Percentiles rank a stretch among this genome's conserved stretches.
phyloP scores from a whole-genome alignment of 1,140 invertebrate genomes.

The Drosophila tristis region DNA sequence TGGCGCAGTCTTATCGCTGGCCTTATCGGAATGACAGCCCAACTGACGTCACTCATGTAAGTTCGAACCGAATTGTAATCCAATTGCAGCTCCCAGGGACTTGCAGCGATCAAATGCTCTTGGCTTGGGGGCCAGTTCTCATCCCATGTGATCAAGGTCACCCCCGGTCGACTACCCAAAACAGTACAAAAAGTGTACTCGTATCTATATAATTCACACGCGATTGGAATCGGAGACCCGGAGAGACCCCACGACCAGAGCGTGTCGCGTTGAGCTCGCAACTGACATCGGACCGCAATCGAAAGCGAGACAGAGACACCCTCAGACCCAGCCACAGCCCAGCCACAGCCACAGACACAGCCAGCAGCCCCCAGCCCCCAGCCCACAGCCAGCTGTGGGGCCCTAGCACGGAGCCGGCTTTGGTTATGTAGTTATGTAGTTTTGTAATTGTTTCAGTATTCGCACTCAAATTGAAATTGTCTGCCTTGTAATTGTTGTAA shows the following conservation, averaged over 20 bases:
- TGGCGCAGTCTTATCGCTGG: conserved; percentile 49
- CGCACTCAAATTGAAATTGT: too few relatives aligned
- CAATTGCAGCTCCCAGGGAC: too few relatives aligned
- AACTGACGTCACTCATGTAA: conserved; percentile 14
- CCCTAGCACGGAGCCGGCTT: too few relatives aligned
- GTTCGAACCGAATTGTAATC: background rate
- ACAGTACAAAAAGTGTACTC: too few relatives aligned
- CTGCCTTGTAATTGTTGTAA: too few relatives aligned
- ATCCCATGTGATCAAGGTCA: background rate
- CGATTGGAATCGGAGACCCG: conserved; percentile 11
- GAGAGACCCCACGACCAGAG: conserved; percentile 24
- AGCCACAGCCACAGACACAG: background rate
- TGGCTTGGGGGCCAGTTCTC: background rate
- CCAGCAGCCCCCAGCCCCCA: background rate
- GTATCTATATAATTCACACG: conserved; percentile 9
- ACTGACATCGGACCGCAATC: conserved; percentile 26
- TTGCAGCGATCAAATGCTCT: background rate
- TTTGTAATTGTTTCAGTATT: too few relatives aligned
- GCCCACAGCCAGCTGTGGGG: too few relatives aligned
- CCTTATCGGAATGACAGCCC: conserved; percentile 10
- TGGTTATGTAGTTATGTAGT: too few relatives aligned
- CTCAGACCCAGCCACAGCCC: background rate
- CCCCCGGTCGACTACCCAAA: too few relatives aligned
- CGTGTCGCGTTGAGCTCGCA: conserved; percentile 35
- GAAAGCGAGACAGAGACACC: too few relatives aligned